Base-by-base conservation (phyloP, 1,140 invertebrate genomes). In the Pantala flavescens region DNA sequence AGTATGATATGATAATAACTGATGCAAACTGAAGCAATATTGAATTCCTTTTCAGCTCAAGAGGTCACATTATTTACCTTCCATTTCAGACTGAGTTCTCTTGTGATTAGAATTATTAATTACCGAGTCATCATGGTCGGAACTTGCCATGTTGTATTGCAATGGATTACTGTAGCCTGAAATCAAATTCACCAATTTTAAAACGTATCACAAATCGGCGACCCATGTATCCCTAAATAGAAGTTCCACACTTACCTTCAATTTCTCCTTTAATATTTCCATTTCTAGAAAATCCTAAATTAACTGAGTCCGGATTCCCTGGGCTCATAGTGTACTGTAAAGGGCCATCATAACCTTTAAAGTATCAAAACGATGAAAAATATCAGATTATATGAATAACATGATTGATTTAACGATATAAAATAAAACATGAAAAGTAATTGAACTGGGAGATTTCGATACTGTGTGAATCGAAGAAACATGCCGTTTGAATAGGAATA, bases 321-420 rank as follows among this genome's bases (percentile, higher is more conserved):
- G 88, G 86, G 23, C 88, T 88, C 85, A 93, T 90, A 78, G 88
- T 89, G 81, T 89, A 94, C 83, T 93, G 91, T 83, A 93, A 86
- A 71, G 92, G 91, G 70, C 92, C 91, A 85, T 93, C 91, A 82
- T 94, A 94, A 79, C 88, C 90, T 91, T 80, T 28, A 79, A 79
- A 82, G 63, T 11, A 43, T 21, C 21, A 28, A 16, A 73, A 73
- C 23, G 72, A 16, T 71, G 81, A 78, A 76, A 78, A 81, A 81
- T 80, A 78, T 78, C 78, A 77, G 76, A 81, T 76, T 70, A 73
- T n/a, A 63, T 19, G 23, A 42, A 14, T 73, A 42, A 75, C 70
- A 75, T 72, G 16, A 75, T 2, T 36, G 9, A 36, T 2, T 36
- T 9, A 36, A 9, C 9, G 9, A 36, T 9, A 36, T 36, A 36